phyloP scores from a whole-genome alignment of 2,888 invertebrate species.

The Phortica magna region DNA sequence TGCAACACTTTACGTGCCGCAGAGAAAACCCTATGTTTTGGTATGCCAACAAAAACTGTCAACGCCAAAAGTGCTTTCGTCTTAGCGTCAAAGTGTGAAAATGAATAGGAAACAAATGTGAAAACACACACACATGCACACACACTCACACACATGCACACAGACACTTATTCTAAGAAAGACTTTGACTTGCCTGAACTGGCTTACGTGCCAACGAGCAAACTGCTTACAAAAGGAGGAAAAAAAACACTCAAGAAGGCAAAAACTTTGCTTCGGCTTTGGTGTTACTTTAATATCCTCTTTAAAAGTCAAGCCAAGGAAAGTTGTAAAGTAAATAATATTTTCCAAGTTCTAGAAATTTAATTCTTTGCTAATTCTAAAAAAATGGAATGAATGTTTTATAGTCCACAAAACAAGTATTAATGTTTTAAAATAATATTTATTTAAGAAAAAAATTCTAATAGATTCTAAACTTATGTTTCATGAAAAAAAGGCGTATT shows the following conservation, averaged over 20 bases:
- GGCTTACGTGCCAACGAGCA: constrained; percentile 48
- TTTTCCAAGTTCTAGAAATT: too few relatives aligned
- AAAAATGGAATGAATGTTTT: too few relatives aligned
- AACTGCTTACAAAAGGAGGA: constrained; percentile 50
- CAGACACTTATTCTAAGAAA: neutral
- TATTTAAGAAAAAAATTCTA: too few relatives aligned
- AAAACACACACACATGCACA: constrained; percentile 34
- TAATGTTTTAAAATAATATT: too few relatives aligned
- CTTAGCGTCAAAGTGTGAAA: constrained; percentile 56
- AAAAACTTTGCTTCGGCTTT: neutral
- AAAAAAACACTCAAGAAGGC: constrained; percentile 46
- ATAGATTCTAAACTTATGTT: too few relatives aligned
- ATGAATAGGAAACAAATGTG: constrained; percentile 35
- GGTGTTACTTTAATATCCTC: too few relatives aligned
- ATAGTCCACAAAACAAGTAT: too few relatives aligned
- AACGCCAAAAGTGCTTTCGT: neutral
- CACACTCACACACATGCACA: constrained; percentile 13
- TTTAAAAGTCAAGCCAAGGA: too few relatives aligned
- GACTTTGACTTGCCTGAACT: neutral
- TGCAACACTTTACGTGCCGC: constrained; percentile 27
- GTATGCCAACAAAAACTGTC: too few relatives aligned
- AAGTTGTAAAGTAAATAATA: too few relatives aligned
- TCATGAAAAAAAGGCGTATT: too few relatives aligned
- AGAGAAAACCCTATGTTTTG: neutral
- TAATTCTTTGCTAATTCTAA: too few relatives aligned